phyloP scores from a whole-genome alignment of 1,140 invertebrate species.

The Zaprionus africanus region DNA sequence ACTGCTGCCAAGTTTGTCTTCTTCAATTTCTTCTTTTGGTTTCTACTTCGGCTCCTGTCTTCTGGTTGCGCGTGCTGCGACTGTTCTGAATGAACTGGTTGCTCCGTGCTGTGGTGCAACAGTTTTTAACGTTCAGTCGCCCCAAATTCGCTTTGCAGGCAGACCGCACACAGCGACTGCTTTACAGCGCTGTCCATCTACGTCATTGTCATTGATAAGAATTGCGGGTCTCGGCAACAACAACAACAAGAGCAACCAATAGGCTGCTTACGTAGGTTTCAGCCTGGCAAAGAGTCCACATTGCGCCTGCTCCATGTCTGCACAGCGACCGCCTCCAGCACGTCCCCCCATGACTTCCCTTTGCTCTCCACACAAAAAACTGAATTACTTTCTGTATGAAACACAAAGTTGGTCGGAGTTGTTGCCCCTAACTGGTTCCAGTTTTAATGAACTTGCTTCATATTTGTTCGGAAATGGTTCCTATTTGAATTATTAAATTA shows the following conservation, averaged over 20 bases:
- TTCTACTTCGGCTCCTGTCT: conserved; percentile 10
- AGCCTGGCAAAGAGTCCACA: conserved; percentile 14
- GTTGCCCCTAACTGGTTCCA: conserved; percentile 18
- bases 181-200: conserved; percentile 67
- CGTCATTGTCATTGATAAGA: conserved; percentile 81
- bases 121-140: conserved; percentile 79
- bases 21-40: not conserved
- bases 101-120: conserved; percentile 68
- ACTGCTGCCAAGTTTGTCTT: conserved; percentile 4
- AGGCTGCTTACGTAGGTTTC: conserved; percentile 62
- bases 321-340: conserved; percentile 15
- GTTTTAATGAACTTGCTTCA: not conserved
- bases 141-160: conserved; percentile 70
- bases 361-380: not conserved
- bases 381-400: conserved; percentile 20
- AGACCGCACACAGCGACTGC: conserved; percentile 2
- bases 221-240: conserved; percentile 53
- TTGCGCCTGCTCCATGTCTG: conserved; percentile 58
- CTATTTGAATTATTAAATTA: not conserved
- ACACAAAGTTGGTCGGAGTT: conserved; percentile 5
- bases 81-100: conserved; percentile 83
- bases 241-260: conserved; percentile 7
- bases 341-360: not conserved
- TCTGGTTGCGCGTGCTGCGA: conserved; percentile 58
- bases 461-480: not conserved